These are phyloP conservation scores for Eubucco bourcierii DNA, from an alignment of 2,113 vertebrate genomes.

Conservation along the genomic window DNA sequence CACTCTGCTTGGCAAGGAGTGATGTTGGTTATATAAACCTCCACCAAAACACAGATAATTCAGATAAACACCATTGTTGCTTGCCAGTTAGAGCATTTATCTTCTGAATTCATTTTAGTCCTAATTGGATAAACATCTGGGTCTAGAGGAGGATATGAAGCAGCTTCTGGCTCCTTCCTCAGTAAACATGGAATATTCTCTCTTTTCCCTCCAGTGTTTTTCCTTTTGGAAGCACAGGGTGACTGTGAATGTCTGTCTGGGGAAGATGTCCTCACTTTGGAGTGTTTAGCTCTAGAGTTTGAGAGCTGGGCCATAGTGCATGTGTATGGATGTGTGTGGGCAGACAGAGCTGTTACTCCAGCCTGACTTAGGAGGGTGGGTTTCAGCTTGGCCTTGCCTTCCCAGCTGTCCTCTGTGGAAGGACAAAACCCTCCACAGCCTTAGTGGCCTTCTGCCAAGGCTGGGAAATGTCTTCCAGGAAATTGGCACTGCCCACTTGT, in stretches of 20 bases:
- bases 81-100: conserved; percentile 25
- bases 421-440: neutral
- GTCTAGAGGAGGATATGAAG: neutral
- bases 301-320: neutral
- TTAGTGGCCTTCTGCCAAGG: neutral
- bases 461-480: neutral
- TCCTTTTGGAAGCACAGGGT: neutral
- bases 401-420: neutral
- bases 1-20: conserved; percentile 36
- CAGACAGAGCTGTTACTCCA: neutral
- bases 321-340: neutral
- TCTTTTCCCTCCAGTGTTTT: neutral
- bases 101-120: conserved; percentile 30
- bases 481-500: neutral
- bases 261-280: neutral
- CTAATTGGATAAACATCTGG: conserved; percentile 53
- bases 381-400: neutral
- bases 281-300: neutral
- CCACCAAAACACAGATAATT: conserved; percentile 17
- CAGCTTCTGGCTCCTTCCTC: conserved; percentile 29
- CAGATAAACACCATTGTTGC: conserved; percentile 29
- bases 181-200: neutral
- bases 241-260: neutral
- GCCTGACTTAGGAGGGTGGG: neutral
- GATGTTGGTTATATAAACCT: conserved; percentile 28